phyloP scores from a whole-genome alignment of 2,113 vertebrate genomes.

The Rhea americana region DNA sequence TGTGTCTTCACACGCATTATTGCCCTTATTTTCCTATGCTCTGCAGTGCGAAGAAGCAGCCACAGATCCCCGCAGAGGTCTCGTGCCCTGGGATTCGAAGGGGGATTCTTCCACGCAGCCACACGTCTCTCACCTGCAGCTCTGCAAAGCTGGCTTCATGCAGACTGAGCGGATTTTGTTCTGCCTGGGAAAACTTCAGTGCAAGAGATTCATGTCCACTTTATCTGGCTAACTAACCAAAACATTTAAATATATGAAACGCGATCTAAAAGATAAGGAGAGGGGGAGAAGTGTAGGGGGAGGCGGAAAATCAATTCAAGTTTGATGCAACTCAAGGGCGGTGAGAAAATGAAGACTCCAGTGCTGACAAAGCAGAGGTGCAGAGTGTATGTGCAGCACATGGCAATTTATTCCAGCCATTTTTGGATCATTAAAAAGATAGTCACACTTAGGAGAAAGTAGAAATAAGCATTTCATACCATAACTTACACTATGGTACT shows the following conservation, averaged over 20 bases:
- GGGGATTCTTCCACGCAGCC: neutral
- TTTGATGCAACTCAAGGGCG: neutral
- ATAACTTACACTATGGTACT: constrained; percentile 30
- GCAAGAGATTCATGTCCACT: constrained; percentile 14
- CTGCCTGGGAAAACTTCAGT: neutral
- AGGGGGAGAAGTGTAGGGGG: neutral
- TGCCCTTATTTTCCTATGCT: neutral
- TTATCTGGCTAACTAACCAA: constrained; percentile 22
- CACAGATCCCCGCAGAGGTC: neutral
- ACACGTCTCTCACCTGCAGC: neutral
- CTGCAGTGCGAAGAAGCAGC: neutral
- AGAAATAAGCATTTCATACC: constrained; percentile 42
- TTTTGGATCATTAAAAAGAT: constrained; percentile 65
- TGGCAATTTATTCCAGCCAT: constrained; percentile 8
- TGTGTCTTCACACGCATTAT: neutral
- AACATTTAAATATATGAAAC: constrained; percentile 42
- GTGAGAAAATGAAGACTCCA: neutral
- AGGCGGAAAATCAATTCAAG: constrained; percentile 24
- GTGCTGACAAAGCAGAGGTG: constrained; percentile 37
- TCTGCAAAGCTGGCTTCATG: neutral
- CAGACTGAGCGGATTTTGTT: neutral
- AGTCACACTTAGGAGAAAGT: constrained; percentile 48
- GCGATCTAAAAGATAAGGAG: constrained; percentile 38
- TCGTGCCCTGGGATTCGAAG: neutral
- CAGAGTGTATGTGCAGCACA: neutral